phyloP scores from a whole-genome alignment of 2,113 vertebrate species.

The Petroica traversi region DNA sequence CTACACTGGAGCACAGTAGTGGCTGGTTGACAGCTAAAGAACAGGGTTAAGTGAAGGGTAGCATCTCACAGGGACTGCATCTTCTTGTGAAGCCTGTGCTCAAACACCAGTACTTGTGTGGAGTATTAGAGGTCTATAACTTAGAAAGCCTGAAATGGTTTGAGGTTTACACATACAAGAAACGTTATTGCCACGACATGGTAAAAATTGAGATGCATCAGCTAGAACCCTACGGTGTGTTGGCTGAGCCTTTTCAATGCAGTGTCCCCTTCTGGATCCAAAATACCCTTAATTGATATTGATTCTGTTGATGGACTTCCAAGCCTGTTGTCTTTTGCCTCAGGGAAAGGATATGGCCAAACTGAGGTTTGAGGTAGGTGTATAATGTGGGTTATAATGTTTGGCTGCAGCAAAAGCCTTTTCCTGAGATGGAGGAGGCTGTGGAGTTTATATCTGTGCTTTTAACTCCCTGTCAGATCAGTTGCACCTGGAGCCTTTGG shows the following conservation, averaged over 20 bases:
- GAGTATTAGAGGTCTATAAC: neutral
- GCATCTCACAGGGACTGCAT: neutral
- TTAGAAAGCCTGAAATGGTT: neutral
- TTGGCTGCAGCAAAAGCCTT: neutral
- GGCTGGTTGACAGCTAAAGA: neutral
- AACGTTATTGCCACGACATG: neutral
- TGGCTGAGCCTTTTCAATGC: neutral
- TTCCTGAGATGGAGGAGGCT: neutral
- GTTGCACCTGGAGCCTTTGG: neutral
- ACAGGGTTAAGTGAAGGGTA: fast-evolving
- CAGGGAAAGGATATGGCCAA: constrained; percentile 9
- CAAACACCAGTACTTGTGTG: neutral
- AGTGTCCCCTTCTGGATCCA: constrained; percentile 20
- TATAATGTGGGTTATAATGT: neutral
- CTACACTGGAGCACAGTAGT: neutral
- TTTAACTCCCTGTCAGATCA: neutral
- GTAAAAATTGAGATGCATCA: neutral
- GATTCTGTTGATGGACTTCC: constrained; percentile 15
- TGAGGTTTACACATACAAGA: neutral
- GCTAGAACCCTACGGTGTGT: neutral
- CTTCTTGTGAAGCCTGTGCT: neutral
- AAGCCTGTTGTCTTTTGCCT: neutral
- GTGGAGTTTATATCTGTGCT: neutral
- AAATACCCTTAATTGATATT: constrained; percentile 24
- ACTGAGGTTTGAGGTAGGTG: neutral